Base-by-base conservation (phyloP, 2,888 invertebrate genomes). In the Neoaliturus tenellus region DNA sequence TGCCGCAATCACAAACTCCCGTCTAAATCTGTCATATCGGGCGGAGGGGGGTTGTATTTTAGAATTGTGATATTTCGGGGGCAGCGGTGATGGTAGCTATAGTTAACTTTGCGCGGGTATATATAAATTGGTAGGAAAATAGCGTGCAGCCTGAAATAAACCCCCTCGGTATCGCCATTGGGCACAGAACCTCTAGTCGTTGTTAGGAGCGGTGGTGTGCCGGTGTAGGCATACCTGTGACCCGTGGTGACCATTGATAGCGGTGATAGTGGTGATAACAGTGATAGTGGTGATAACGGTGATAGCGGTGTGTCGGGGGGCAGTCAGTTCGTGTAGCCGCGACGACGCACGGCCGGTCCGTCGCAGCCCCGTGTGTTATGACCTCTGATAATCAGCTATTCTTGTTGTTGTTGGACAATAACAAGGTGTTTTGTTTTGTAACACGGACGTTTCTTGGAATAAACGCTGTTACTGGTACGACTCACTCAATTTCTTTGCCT, bases 61-160 rank as follows among this genome's bases (percentile, higher is more conserved):
- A 87, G 87, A 87, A 86, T 87, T 87, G 87, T 87, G 87, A 86
- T 86, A 87, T 87, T 86, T 87, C 84, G 86, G 86, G 87, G 86
- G 87, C 86, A 85, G 83, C 84, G 85, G 86, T 86, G 55, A 86
- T 86, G 86, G 86, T 85, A 85, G 85, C 87, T 87, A 87, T 87
- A 87, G 87, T 87, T 87, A 87, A 86, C 86, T 86, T 86, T 83
- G 86, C 85, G 85, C 85, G 86, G 85, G 87, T 87, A 87, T 87
- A 86, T 87, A 86, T 87, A 87, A 87, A 86, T 87, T 86, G 86
- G 86, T 87, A 86, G 86, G 86, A 86, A 87, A 87, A 86, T 85
- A 87, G 86, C 87, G 83, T 86, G 86, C 44, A 51, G 85, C 86
- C 86, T 87, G 86, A 86, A 87, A 87, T 86, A 86, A 86, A 85